phyloP scores from a whole-genome alignment of 2,888 invertebrate species.

The Hermaeophaga mercurialis region DNA sequence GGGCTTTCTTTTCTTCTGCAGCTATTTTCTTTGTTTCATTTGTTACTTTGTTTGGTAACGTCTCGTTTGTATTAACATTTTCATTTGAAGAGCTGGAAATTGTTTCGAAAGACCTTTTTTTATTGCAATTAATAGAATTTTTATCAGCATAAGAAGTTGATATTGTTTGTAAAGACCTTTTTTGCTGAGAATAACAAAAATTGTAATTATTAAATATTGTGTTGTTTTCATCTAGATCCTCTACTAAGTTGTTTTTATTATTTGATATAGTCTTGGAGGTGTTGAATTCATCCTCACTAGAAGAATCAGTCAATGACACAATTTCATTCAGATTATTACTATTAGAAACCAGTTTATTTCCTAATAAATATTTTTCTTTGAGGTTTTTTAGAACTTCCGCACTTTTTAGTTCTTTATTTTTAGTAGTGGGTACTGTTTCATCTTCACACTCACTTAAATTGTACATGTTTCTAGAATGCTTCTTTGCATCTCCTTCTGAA shows the following conservation, averaged over 20 bases:
- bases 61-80: neutral
- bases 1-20: slow-evolving; percentile 29
- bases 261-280: neutral
- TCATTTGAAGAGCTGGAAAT: neutral
- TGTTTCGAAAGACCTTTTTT: neutral
- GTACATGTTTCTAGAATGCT: slow-evolving; percentile 10
- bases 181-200: neutral
- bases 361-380: slow-evolving; percentile 1
- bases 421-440: too few species aligned
- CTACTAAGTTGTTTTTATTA: neutral
- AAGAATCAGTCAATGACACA: neutral
- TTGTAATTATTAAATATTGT: neutral
- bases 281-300: neutral
- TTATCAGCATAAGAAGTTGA: neutral
- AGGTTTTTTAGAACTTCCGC: neutral
- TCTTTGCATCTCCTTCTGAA: too few species aligned
- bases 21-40: slow-evolving; percentile 2
- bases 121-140: neutral
- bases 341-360: neutral
- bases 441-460: slow-evolving; percentile 12
- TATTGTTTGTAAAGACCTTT: neutral
- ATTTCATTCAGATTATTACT: neutral
- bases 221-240: neutral
- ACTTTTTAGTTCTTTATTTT: neutral
- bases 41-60: neutral